These are phyloP conservation scores for Gymnorhina tibicen DNA, from an alignment of 2,113 vertebrate genomes.

Conservation along the genomic window DNA sequence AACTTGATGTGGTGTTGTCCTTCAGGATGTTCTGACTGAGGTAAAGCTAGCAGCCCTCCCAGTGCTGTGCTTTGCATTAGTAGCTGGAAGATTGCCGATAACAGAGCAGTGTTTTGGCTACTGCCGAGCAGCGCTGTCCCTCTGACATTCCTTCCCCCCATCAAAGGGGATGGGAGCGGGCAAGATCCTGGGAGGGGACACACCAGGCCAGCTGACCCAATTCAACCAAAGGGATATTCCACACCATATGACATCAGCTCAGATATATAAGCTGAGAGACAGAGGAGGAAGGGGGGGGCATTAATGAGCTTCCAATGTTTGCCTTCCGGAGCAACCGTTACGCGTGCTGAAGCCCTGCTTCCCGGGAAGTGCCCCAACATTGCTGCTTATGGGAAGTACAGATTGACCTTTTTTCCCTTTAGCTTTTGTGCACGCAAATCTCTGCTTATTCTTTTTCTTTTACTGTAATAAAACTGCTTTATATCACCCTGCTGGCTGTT, in stretches of 20 bases:
- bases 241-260: background rate
- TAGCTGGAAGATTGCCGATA: background rate
- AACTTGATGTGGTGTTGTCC: background rate
- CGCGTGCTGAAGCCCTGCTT: background rate
- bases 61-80: background rate
- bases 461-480: background rate
- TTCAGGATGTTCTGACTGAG: background rate
- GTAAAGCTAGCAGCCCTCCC: background rate
- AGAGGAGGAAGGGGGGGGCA: background rate
- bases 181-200: background rate
- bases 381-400: background rate
- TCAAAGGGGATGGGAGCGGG: background rate
- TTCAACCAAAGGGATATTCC: background rate
- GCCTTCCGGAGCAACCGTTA: background rate
- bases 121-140: background rate
- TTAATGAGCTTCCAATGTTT: background rate
- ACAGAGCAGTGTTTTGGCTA: background rate
- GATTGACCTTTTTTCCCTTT: background rate
- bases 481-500: background rate
- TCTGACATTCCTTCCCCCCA: background rate
- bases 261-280: background rate
- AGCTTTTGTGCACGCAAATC: background rate
- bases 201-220: background rate
- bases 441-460: background rate
- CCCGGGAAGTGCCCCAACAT: background rate